Evolutionary conservation across 2,113 vertebrate species (phyloP), one percentile per base, ranked within the genome.

Genomic region (western clawed frog (Xenopus tropicalis)): DNA sequence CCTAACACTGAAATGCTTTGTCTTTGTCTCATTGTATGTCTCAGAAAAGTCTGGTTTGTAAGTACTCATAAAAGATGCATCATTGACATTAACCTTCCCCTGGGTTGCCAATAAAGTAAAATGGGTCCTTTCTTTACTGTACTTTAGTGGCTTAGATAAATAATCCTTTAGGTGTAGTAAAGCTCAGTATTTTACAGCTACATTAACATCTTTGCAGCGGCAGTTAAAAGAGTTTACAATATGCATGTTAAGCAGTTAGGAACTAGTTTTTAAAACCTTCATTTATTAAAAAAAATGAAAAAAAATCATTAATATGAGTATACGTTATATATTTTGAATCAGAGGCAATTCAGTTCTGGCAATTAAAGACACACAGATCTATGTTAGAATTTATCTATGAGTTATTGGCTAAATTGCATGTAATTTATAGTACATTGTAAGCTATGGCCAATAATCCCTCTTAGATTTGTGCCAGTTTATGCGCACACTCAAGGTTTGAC

Each of bases 21-120:
- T 83, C 77, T 79, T 83, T 68, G 65, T 76, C n/a, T 61, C 8
- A 29, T 37, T 37, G 29, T 37, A 37, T 3, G 22, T 17, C 14
- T 37, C 62, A 78, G 76, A 85, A 79, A 48, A 81, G 72, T 85
- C 71, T 66, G 64, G 76, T 80, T 79, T 88, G 88, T 84, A 84
- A 77, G 80, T 67, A 66, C 79, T 79, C 20, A 42, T 80, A 81
- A 84, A 87, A 87, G 82, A 87, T 84, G 80, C 71, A 86, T 85
- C 83, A 83, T 25, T 71, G 74, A 75, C 75, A 88, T 89, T 90
- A 90, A 87, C 86, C 82, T 88, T 84, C 72, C 79, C 84, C n/a
- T n/a, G n/a, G n/a, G n/a, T n/a, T n/a, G n/a, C n/a, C 85, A 86
- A 87, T 90, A 86, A 89, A 88, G 78, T 86, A 87, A 88, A 88